Evolutionary conservation across 1,140 invertebrate species (phyloP).

Genomic region (Zophobas morio): DNA sequence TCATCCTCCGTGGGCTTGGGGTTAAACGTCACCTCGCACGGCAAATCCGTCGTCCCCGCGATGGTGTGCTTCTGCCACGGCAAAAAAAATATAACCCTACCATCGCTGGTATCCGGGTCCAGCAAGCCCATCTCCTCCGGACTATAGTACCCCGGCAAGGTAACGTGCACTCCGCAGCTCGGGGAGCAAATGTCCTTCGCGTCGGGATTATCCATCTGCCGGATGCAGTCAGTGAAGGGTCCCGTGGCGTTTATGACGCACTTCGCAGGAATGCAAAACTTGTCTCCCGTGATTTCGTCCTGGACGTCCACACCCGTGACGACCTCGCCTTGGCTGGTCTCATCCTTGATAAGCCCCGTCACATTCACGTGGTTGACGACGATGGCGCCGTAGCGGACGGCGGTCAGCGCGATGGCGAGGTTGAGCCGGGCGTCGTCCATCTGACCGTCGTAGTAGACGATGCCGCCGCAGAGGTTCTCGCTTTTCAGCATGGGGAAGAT

Average conservation of each 20-base stretch:
- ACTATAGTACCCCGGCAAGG: conserved; percentile 88
- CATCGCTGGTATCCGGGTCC: conserved; percentile 97
- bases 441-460: conserved; percentile 99
- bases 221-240: conserved; percentile 96
- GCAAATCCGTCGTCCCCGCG: conserved; percentile 97
- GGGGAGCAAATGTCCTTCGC: conserved; percentile 93
- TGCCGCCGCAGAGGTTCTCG: conserved; percentile 94
- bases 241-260: conserved; percentile 98
- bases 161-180: conserved; percentile 98
- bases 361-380: conserved; percentile 95
- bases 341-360: conserved; percentile 83
- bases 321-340: conserved; percentile 76
- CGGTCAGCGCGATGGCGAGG: conserved; percentile 94
- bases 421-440: conserved; percentile 99
- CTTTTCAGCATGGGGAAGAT: conserved; percentile 97
- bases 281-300: conserved; percentile 88
- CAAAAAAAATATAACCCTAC: conserved; percentile 98
- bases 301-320: conserved; percentile 80
- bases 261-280: conserved; percentile 94
- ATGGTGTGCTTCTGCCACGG: conserved; percentile 97
- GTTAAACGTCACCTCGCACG: conserved; percentile 93
- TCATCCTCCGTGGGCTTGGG: conserved; percentile 97
- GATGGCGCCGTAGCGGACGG: conserved; percentile 94
- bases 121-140: conserved; percentile 98
- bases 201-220: conserved; percentile 94